phyloP scores from a whole-genome alignment of 2,888 invertebrate genomes.

The Electrophaes corylata region DNA sequence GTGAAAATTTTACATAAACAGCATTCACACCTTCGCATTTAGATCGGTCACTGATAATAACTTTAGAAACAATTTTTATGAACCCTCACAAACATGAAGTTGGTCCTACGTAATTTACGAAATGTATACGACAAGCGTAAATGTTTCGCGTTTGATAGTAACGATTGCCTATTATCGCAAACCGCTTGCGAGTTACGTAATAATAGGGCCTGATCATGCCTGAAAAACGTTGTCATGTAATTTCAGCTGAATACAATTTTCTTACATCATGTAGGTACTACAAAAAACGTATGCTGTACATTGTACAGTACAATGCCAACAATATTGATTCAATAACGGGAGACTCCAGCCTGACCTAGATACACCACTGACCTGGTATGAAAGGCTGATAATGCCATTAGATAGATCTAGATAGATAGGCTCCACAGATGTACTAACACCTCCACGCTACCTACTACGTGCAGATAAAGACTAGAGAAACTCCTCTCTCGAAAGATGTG shows the following conservation, averaged over 20 bases:
- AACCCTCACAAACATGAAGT: no score
- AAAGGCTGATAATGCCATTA: constrained; percentile 57
- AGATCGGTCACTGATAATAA: no score
- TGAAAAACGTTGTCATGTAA: background rate
- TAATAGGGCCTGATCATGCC: no score
- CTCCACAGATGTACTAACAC: constrained; percentile 43
- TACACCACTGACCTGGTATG: constrained; percentile 63
- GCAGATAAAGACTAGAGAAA: constrained; percentile 8
- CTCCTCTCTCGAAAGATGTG: background rate
- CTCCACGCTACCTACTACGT: constrained; percentile 14
- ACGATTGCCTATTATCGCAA: no score
- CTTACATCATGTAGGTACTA: background rate
- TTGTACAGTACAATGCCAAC: constrained; percentile 39
- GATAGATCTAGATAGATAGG: constrained; percentile 51
- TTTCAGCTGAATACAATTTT: background rate
- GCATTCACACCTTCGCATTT: no score
- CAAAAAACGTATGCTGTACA: background rate
- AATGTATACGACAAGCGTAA: no score
- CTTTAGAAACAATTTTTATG: no score
- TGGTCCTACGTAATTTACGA: no score
- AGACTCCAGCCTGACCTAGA: constrained; percentile 67
- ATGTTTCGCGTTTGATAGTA: no score
- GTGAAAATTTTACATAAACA: no score
- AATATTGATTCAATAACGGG: constrained; percentile 65
- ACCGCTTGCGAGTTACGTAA: no score